Evolutionary conservation across 2,888 invertebrate genomes (phyloP), one percentile per base, ranked within the genome.

Genomic region (Coleophora deauratella): DNA sequence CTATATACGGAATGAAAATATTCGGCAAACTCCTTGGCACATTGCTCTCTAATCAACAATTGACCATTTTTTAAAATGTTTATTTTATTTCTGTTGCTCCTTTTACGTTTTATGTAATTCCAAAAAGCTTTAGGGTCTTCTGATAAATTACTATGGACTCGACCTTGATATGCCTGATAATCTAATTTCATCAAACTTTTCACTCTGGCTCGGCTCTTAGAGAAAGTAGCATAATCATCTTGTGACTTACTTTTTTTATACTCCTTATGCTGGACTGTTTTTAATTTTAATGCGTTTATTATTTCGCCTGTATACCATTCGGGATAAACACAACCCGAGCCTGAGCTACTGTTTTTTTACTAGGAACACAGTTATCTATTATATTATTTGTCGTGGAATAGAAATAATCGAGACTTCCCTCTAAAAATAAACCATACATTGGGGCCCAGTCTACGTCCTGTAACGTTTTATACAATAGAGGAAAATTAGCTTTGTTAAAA

Each of bases 1-100:
- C 31, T 36, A 21, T 43, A 45, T 1, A 47, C 43, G 0, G 41
- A 42, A 2, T 41, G 11, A 33, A 49, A 49, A 34, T 42, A 46
- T 3, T 36, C 30, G 8, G 45, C 38, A 14, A 45, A 45, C 14
- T 42, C 40, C 28, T 28, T 31, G 8, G 27, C 43, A 36, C 41
- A 31, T 15, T 45, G 43, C 15, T 35, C 21, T 11, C 33, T 30
- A 21, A 35, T 28, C 28, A 28, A 28, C 28, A 28, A 6, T 9
- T 28, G 7, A 6, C 28, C 28, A 28, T 28, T 28, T 8, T 28
- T 28, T 28, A 28, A 8, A 9, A 28, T 28, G 7, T 28, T 6
- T 28, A n/a, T 28, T 28, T 28, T 6, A 9, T 8, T 8, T 15
- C 30, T 38, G 9, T 11, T 2, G 10, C 6, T 9, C 28, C 9